Evolutionary conservation across 2,888 invertebrate genomes (phyloP).

Genomic region (Carpatolechia fugitivella): DNA sequence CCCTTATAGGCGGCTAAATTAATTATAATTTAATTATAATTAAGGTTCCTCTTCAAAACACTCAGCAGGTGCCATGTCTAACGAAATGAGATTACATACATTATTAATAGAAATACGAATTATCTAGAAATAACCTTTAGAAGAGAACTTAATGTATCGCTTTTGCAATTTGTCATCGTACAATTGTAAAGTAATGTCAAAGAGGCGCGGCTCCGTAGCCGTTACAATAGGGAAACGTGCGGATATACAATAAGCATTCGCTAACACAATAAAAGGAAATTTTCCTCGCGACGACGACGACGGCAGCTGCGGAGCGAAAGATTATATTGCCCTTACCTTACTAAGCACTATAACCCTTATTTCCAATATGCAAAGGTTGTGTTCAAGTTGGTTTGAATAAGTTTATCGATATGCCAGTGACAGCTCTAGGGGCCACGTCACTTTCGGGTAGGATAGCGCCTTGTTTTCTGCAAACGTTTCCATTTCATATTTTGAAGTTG

Average conservation of each 20-base stretch:
- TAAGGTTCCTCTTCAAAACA: no score
- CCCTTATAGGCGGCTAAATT: no score
- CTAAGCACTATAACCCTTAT: conserved; percentile 49
- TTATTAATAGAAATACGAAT: conserved; percentile 45
- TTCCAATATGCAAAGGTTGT: conserved; percentile 33
- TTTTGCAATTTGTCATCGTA: conserved; percentile 64
- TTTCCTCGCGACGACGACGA: conserved; percentile 53
- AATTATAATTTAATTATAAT: no score
- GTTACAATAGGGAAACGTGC: conserved; percentile 61
- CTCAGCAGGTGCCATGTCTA: no score
- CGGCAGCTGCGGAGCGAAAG: conserved; percentile 46
- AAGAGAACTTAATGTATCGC: conserved; percentile 54
- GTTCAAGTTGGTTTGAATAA: conserved; percentile 26
- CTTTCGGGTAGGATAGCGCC: conserved; percentile 41
- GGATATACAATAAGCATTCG: conserved; percentile 69
- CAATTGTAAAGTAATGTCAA: conserved; percentile 59
- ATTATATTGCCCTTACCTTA: conserved; percentile 42
- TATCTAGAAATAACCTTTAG: conserved; percentile 37
- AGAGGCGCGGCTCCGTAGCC: conserved; percentile 46
- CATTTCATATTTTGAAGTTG: conserved; percentile 5
- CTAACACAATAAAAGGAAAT: conserved; percentile 72
- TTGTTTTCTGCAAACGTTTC: conserved; percentile 41
- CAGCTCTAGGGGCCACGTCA: conserved; percentile 40
- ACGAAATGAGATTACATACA: no score
- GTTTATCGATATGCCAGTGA: conserved; percentile 41